A percentile compares a stretch with the other conserved stretches of the same genome.
These are phyloP conservation scores for Bolborhynchus lineola DNA, from an alignment of 2,113 vertebrate species.

Conservation along the genomic window DNA sequence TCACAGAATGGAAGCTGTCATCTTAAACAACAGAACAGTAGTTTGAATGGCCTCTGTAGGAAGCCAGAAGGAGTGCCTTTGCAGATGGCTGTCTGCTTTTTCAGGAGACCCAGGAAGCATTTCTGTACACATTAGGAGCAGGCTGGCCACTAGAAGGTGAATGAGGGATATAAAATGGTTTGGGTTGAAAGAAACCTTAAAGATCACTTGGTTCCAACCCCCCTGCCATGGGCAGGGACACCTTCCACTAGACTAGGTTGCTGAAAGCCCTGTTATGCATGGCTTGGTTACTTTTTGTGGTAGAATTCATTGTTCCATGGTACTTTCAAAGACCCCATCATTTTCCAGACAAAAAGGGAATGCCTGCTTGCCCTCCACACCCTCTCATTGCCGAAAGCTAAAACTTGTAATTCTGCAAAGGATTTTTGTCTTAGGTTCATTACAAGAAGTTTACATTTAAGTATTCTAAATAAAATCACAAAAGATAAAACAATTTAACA, in stretches of 20 bases:
- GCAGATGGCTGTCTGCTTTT: not conserved
- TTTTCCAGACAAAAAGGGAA: not conserved
- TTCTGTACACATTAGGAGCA: not conserved
- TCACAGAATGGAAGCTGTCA: not conserved
- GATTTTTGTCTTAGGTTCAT: not conserved
- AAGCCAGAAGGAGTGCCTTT: not conserved
- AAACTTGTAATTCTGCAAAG: not conserved
- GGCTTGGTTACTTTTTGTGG: not conserved
- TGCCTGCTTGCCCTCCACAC: not conserved
- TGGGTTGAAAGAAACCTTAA: not conserved
- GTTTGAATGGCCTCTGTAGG: not conserved
- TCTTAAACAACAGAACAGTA: not conserved
- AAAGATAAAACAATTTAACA: not conserved
- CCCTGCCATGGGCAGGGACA: not conserved
- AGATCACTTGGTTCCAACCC: not conserved
- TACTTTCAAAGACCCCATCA: not conserved
- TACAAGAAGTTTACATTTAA: not conserved
- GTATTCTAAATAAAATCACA: not conserved
- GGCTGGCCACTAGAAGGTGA: not conserved
- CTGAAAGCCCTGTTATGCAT: not conserved
- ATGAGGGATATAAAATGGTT: not conserved
- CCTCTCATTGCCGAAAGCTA: not conserved
- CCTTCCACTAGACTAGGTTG: not conserved
- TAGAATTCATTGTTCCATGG: not conserved
- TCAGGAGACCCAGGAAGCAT: not conserved